phyloP scores from a whole-genome alignment of 2,797 vertebrate genomes.

The Micrastur ruficollis region DNA sequence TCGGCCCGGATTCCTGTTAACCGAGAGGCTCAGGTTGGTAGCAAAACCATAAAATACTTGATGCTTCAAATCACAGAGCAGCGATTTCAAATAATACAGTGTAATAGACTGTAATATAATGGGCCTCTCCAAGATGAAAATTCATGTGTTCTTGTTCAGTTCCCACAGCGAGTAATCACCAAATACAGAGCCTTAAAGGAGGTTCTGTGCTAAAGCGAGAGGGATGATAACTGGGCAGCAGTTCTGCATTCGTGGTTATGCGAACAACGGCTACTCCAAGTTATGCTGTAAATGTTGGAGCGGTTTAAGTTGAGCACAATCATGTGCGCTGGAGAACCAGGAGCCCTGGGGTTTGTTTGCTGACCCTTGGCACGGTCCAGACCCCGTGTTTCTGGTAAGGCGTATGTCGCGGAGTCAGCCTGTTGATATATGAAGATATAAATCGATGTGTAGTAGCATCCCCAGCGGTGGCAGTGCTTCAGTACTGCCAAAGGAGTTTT shows the following conservation, averaged over 20 bases:
- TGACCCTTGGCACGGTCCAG: neutral
- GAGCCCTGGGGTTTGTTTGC: no score
- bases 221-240: neutral
- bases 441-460: rapidly evolving
- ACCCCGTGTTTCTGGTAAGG: rapidly evolving
- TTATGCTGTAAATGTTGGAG: rapidly evolving
- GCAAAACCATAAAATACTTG: neutral
- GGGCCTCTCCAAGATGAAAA: neutral
- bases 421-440: neutral
- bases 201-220: neutral
- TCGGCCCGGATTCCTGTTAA: neutral
- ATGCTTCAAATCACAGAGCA: neutral
- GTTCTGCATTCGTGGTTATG: neutral
- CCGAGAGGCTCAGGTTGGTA: neutral
- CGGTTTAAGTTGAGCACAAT: rapidly evolving
- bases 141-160: neutral
- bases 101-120: neutral
- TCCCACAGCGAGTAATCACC: neutral
- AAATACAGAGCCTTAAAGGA: neutral
- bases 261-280: neutral
- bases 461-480: neutral
- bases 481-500: neutral
- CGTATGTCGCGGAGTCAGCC: rapidly evolving
- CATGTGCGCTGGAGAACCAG: neutral
- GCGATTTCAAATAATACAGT: neutral